Evolutionary conservation across 2,888 invertebrate species (phyloP), one percentile per base, ranked within the genome.

Genomic region (Amblyteles armatorius): DNA sequence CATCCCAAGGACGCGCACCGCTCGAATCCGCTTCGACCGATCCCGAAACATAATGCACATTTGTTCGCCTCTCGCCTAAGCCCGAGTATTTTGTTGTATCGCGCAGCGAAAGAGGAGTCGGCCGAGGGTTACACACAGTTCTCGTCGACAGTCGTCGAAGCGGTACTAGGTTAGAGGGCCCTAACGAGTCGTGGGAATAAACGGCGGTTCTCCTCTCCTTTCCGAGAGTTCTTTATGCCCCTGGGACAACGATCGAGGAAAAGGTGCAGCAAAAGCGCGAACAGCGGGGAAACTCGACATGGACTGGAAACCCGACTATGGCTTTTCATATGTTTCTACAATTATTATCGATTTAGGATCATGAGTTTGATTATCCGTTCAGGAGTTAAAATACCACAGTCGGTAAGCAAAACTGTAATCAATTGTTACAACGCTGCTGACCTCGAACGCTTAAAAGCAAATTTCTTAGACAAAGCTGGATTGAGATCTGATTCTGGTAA

Each of bases 121-220:
- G 44, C 22, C 9, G 16, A 44, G 3, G 13, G 3, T 22, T 26
- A 40, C 22, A 26, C 36, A n/a, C 11, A 9, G 71, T 16, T 36
- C 36, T 60, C 26, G 7, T n/a, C 44, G 13, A 67, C 52, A 63
- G 48, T 77, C 55, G 73, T 68, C 67, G 73, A 57, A 57, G 50
- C 72, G 73, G 74, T 74, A 50, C 67, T 73, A 26, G 52, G 72
- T 57, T 26, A 13, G 33, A 40, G 78, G 65, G 74, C 79, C 68
- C 79, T 82, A 79, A 85, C 85, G 79, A 85, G 72, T 73, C 85
- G 85, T 85, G 85, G 85, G 85, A 85, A 83, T 85, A 65, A 85
- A 55, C 60, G 26, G 26, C 44, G 40, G 72, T 13, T 72, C 72
- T 72, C 72, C 33, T 73, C 57, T 73, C 73, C 40, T 73, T 73